Base-by-base conservation (phyloP, 1,140 invertebrate genomes). In the Mizuhopecten yessoensis region DNA sequence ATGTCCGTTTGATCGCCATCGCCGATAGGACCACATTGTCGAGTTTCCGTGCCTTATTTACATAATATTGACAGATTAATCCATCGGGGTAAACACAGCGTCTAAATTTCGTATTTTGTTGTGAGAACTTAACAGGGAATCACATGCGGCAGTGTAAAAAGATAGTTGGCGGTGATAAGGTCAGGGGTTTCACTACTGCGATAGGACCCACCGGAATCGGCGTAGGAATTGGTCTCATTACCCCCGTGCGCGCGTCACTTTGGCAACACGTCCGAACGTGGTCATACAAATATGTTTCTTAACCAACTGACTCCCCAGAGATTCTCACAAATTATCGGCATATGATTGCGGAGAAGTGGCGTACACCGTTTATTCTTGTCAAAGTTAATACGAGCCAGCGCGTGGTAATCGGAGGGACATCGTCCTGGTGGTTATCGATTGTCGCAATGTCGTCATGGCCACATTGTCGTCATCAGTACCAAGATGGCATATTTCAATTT, bases 281-380 rank as follows among this genome's bases (percentile, higher is more conserved):
- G 75, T 45, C 57, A 89, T 87, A 89, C 42, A 89, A 89, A 91
- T 91, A 86, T 91, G 88, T 89, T 87, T 87, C 34, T 87, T 86
- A 88, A 88, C 39, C 87, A 90, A 86, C 87, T 39, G 36, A 36
- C 23, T 86, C 87, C 88, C 33, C 33, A 86, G 45, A 39, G 87
- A 86, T 88, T 86, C 34, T 57, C 39, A 34, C 34, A 88, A 88
- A 90, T 90, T 90, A 90, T 90, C 90, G 49, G 88, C 57, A 88
- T 88, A 90, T 90, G 34, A 49, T 88, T 90, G 34, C 57, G 34
- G 87, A 57, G 87, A 86, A 49, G 87, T 49, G 57, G 75, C 87
- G 87, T 36, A 87, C 5, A 90, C 75, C 90, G 87, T 90, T 90
- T 90, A 49, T 57, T 87, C 90, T 88, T 90, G 90, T 90, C 90